phyloP scores from a whole-genome alignment of 2,797 vertebrate species.

The Cheirogaleus major region DNA sequence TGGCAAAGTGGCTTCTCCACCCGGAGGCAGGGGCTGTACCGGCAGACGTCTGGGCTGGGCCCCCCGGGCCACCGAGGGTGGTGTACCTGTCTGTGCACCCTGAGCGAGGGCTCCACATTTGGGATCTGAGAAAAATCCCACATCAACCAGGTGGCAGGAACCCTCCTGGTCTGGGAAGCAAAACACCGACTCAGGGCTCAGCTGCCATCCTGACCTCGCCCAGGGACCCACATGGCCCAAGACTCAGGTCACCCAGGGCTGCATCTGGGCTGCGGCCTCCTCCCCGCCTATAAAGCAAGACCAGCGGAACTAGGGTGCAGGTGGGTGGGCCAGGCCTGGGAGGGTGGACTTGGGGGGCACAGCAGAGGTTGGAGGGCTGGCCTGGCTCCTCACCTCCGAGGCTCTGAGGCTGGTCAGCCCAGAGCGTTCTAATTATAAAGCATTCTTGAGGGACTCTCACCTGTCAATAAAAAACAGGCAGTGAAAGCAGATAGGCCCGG shows the following conservation, averaged over 20 bases:
- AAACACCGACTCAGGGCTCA: background rate
- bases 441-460: background rate
- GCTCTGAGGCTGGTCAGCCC: background rate
- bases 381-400: background rate
- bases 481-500: rapidly evolving
- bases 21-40: background rate
- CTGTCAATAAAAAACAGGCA: background rate
- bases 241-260: background rate
- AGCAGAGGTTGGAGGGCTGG: background rate
- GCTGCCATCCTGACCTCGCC: rapidly evolving
- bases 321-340: background rate
- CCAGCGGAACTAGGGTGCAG: too few relatives aligned
- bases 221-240: background rate
- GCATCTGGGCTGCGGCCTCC: rapidly evolving
- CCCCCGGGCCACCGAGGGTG: too few relatives aligned
- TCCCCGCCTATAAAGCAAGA: too few relatives aligned
- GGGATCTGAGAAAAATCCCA: background rate
- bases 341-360: rapidly evolving
- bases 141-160: background rate
- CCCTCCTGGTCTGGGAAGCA: background rate
- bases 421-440: background rate
- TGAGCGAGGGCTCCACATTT: background rate
- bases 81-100: background rate
- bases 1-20: background rate
- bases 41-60: background rate